Base-by-base conservation (phyloP, 2,888 invertebrate species). In the Phengaris alcon region DNA sequence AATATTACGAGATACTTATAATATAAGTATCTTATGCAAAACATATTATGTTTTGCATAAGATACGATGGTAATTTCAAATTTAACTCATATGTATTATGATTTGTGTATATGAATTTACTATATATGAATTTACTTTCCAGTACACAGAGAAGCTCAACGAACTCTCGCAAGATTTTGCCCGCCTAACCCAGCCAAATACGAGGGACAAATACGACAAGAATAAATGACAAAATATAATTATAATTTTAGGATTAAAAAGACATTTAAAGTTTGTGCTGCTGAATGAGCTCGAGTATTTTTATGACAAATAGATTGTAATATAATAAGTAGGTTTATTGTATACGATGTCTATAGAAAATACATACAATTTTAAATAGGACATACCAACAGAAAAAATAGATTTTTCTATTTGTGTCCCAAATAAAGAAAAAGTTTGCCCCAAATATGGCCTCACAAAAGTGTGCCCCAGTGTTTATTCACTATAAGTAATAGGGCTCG, bases 151-250 rank as follows among this genome's bases (percentile, higher is more conserved):
- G 76, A 89, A 86, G 76, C 85, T 93, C 75, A 88, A 87, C 77
- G 88, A 89, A 76, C 80, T 93, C n/a, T 88, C 88, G 59, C 89
- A 89, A 76, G 91, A 91, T 69, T 88, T 91, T 77, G 85, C 88
- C 0, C 83, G 84, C 10, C 82, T 91, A 9, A 85, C 90, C 6
- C 88, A 90, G 76, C 82, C 87, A 4, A 85, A 85, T 75, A 88
- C 87, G 77, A 84, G 85, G 64, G 87, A 87, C 46, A 80, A 80
- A 35, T 83, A 84, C 55, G 78, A 80, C 73, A 76, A n/a, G 8
- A 75, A 74, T 46, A 75, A 75, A 55, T 75, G 75, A 75, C 69
- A 57, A 10, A 51, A 22, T 46, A 64, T 64, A 35, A 75, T 57
- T 69, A 64, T 22, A 70, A 73, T 75, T 35, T 75, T 74, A 59